phyloP scores from a whole-genome alignment of 1,140 invertebrate species.

The Oncopodura yosiiana region DNA sequence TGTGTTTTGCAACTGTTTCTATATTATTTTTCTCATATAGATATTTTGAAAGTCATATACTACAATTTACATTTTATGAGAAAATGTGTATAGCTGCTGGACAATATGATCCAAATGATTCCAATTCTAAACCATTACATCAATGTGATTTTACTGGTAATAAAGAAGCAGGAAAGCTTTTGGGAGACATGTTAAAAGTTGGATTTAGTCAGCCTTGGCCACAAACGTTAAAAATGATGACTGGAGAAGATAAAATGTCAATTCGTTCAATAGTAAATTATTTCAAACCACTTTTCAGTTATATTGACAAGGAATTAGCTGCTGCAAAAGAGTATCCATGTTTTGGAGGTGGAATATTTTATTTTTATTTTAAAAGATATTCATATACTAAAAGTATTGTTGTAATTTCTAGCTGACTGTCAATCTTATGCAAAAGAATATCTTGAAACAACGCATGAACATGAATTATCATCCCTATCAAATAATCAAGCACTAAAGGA shows the following conservation, averaged over 20 bases:
- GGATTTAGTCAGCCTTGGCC: conserved; percentile 44
- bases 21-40: conserved; percentile 37
- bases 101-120: conserved; percentile 36
- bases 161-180: conserved; percentile 39
- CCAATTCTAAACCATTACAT: conserved; percentile 38
- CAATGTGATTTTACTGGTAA: conserved; percentile 44
- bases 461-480: conserved; percentile 9
- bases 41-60: conserved; percentile 47
- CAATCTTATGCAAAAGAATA: conserved; percentile 26
- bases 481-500: conserved; percentile 14
- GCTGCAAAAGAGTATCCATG: conserved; percentile 26
- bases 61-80: conserved; percentile 43
- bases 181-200: conserved; percentile 40
- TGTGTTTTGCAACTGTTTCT: conserved; percentile 1
- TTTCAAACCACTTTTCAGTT: conserved; percentile 34
- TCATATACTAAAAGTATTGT: not conserved
- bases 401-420: conserved; percentile 19
- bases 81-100: conserved; percentile 39
- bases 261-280: conserved; percentile 38
- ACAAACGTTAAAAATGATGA: conserved; percentile 40
- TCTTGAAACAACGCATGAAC: conserved; percentile 25
- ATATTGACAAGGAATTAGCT: conserved; percentile 27
- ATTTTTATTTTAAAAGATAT: not conserved
- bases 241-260: conserved; percentile 40
- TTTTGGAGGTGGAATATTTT: conserved; percentile 31